Conservation (phyloP, 1,140 invertebrate genomes). For the Drosophila mayri region DNA sequence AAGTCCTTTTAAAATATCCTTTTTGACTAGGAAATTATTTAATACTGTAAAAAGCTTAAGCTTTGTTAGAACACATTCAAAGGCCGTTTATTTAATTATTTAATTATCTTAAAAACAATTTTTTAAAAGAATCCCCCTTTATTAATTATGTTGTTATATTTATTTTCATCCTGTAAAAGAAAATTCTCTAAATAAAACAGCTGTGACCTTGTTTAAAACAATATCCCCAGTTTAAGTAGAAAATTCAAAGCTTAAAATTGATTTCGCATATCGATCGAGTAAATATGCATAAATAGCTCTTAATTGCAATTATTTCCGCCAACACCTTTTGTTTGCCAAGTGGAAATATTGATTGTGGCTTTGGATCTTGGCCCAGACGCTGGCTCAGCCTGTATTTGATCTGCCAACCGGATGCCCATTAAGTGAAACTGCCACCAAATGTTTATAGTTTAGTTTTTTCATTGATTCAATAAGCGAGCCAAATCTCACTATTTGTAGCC, state of each 20-base stretch:
- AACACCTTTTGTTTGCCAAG: conserved; percentile 41
- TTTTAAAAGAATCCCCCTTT: background rate
- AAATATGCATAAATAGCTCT: conserved; percentile 55
- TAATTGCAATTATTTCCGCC: conserved; percentile 61
- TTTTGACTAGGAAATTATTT: background rate
- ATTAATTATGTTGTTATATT: background rate
- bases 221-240: background rate
- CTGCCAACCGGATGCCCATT: conserved; percentile 52
- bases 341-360: conserved; percentile 54
- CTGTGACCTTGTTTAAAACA: conserved; percentile 4
- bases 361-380: background rate
- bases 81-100: no score
- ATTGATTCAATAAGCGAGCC: conserved; percentile 39
- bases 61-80: no score
- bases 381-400: conserved; percentile 37
- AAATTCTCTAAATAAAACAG: background rate
- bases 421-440: conserved; percentile 43
- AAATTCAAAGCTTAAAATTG: background rate
- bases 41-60: background rate
- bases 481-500: conserved; percentile 59
- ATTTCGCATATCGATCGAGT: conserved; percentile 52
- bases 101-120: no score
- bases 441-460: conserved; percentile 49
- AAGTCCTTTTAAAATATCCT: background rate
- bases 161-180: background rate